Evolutionary conservation across 2,888 invertebrate genomes (phyloP), one percentile per base, ranked within the genome.

Genomic region (Erebia aethiops): DNA sequence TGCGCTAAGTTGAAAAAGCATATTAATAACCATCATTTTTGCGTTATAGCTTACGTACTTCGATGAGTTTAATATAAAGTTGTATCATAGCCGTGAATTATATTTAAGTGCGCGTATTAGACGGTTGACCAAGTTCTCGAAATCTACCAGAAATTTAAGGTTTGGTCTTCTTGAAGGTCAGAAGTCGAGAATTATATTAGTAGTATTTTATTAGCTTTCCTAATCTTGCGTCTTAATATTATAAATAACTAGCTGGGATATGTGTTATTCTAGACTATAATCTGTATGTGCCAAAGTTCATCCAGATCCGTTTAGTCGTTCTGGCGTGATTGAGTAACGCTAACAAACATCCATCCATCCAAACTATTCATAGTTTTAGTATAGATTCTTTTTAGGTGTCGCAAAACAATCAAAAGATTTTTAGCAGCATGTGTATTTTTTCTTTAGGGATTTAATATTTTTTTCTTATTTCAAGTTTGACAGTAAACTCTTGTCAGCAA

Each of bases 21-120:
- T 66, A 65, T 69, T 51, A 63, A 58, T 46, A 46, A 69, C 57
- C 58, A 63, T 71, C 14, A 51, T 41, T 16, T 64, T 61, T 70
- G 49, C 18, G 69, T 35, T 68, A 67, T 64, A 62, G 13, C 46
- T 13, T 14, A 26, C 4, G 60, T 54, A 60, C 49, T 1, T 70
- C 21, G 46, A 57, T 65, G 68, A 60, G 71, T 58, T 71, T 71
- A 41, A 41, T 18, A 56, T 60, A 18, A 43, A 60, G 70, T 69
- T 68, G 26, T 75, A 13, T 13, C 13, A 52, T 14, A 51, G 51
- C n/a, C 13, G 2, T 56, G 2, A 7, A n/a, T 60, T 1, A 41
- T 16, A n/a, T 16, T 16, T 14, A 18, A 56, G 18, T 10, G 21
- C 18, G 13, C 18, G 11, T 7, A 21, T 21, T 21, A 56, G 21